These are phyloP conservation scores for Lepidotrigona ventralis DNA, from an alignment of 1,140 invertebrate species.

Conservation along the genomic window DNA sequence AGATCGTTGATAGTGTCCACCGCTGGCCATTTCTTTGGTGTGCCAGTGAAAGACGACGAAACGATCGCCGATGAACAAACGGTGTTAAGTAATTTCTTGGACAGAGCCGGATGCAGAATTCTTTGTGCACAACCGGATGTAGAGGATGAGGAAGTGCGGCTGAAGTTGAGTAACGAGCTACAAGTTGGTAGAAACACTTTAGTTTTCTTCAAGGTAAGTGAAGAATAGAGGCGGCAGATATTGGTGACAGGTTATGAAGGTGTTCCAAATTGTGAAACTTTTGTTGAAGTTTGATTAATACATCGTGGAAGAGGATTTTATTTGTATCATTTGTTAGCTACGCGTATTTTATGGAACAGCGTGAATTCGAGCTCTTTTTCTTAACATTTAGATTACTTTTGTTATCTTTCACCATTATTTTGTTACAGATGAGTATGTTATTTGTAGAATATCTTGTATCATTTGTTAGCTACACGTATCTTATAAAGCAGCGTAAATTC, in stretches of 20 bases:
- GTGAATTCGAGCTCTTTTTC: neutral
- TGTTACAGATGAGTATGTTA: too few relatives aligned
- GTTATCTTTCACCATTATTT: neutral
- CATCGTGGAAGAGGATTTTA: too few relatives aligned
- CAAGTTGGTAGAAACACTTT: constrained; percentile 67
- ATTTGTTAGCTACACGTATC: neutral
- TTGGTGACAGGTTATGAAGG: neutral
- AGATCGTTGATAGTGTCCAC: constrained; percentile 70
- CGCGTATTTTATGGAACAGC: too few relatives aligned
- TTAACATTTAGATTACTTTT: neutral
- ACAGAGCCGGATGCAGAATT: constrained; percentile 68
- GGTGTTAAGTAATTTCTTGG: constrained; percentile 72
- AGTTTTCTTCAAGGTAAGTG: constrained; percentile 77
- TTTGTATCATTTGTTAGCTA: neutral
- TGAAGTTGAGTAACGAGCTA: constrained; percentile 70
- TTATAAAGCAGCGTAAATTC: too few relatives aligned
- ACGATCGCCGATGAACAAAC: constrained; percentile 53
- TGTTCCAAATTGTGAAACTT: too few relatives aligned
- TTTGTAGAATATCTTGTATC: neutral
- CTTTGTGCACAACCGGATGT: constrained; percentile 65
- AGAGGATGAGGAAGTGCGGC: constrained; percentile 20
- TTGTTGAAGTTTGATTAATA: too few relatives aligned
- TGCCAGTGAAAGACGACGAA: constrained; percentile 38
- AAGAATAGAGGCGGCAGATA: too few relatives aligned
- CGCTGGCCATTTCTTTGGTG: constrained; percentile 73